These are phyloP conservation scores for Aramus guarauna DNA, from an alignment of 2,113 vertebrate species.

Conservation along the genomic window DNA sequence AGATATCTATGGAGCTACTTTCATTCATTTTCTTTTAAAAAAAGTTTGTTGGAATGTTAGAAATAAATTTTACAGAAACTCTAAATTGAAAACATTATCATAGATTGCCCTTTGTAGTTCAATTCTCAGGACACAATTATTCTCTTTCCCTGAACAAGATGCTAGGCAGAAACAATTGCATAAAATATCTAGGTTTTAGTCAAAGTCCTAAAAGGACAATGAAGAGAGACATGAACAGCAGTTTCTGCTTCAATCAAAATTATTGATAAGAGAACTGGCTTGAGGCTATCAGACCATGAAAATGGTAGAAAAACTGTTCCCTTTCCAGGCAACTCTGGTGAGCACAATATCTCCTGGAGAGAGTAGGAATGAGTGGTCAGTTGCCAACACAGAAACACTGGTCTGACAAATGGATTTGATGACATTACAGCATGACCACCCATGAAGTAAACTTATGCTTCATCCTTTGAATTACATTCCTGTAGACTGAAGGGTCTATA, in stretches of 20 bases:
- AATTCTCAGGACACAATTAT: neutral
- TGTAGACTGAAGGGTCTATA: neutral
- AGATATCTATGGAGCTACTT: neutral
- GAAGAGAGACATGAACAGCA: neutral
- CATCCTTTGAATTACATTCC: neutral
- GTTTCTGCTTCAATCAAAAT: neutral
- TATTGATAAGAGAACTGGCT: neutral
- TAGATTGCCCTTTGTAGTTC: neutral
- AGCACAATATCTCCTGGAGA: neutral
- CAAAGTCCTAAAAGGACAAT: neutral
- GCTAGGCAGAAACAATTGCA: neutral
- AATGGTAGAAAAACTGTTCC: neutral
- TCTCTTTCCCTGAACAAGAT: neutral
- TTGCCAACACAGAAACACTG: neutral
- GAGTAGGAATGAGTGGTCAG: neutral
- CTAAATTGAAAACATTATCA: neutral
- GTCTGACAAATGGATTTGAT: neutral
- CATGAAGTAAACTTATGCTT: neutral
- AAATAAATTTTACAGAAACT: neutral
- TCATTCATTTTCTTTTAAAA: neutral
- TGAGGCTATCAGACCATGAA: neutral
- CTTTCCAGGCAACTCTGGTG: neutral
- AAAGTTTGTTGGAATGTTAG: neutral
- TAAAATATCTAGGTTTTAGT: neutral
- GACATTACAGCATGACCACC: neutral